Percentiles rank a stretch among this genome's conserved stretches.
Conservation (phyloP, 2,113 vertebrate genomes). For the Nasalis larvatus region DNA sequence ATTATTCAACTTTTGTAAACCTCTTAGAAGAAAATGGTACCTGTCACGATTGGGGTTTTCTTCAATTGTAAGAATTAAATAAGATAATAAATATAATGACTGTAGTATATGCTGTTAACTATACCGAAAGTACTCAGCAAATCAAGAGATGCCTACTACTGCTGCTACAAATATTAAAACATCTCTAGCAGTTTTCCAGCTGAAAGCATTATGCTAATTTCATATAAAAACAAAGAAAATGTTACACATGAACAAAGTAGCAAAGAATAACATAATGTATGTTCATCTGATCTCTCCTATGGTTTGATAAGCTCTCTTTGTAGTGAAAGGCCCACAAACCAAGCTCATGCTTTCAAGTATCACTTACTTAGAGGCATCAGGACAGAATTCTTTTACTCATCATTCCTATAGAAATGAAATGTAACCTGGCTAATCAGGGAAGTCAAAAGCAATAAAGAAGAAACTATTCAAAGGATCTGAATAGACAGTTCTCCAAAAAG, state of each 20-base stretch:
- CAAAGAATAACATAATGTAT: neutral
- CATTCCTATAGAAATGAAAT: neutral
- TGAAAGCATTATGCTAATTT: neutral
- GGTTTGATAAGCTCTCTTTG: neutral
- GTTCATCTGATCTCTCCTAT: neutral
- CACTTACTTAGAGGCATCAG: neutral
- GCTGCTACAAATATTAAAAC: neutral
- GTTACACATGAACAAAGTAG: neutral
- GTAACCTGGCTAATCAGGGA: neutral
- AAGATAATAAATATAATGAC: neutral
- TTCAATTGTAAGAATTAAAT: neutral
- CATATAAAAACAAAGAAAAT: constrained; percentile 32
- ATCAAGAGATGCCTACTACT: neutral
- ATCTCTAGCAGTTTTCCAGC: neutral
- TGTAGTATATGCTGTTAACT: neutral
- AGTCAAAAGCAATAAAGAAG: neutral
- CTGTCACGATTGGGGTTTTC: neutral
- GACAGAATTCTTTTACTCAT: neutral
- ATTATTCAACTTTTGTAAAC: neutral
- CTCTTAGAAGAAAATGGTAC: neutral
- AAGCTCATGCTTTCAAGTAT: neutral
- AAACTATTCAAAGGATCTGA: neutral
- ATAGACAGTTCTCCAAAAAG: neutral
- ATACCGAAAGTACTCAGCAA: neutral
- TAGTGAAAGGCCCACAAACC: neutral